Percentiles rank a stretch among this genome's conserved stretches.
Evolutionary conservation across 2,113 vertebrate genomes (phyloP).

Genomic region (Grallaria varia): DNA sequence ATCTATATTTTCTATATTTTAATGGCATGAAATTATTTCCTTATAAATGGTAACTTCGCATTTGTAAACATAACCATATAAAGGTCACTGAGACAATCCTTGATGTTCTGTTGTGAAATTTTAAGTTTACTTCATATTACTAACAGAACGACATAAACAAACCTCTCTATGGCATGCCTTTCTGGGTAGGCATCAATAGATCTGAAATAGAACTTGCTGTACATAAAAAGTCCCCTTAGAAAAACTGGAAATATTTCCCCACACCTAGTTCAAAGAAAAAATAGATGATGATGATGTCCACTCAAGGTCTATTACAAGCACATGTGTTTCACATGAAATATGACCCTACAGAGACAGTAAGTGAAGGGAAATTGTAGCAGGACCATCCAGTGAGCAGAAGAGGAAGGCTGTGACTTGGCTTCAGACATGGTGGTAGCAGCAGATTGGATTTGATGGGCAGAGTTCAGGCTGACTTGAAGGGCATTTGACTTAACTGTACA

Average conservation of each 20-base stretch:
- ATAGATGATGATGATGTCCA: neutral
- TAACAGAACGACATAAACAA: neutral
- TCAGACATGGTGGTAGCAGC: neutral
- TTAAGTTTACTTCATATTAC: rapidly evolving
- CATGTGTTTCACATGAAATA: neutral
- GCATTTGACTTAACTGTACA: neutral
- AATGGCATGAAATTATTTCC: neutral
- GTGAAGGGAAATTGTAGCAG: neutral
- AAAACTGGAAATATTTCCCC: neutral
- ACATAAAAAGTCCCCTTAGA: neutral
- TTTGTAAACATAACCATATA: neutral
- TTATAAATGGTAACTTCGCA: neutral
- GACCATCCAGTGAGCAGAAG: neutral
- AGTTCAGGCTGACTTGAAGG: neutral
- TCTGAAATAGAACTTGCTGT: neutral
- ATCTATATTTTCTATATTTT: neutral
- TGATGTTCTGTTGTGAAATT: neutral
- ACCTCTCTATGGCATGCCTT: neutral
- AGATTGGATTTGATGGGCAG: neutral
- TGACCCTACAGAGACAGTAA: neutral
- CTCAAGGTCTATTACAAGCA: neutral
- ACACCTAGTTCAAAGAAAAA: neutral
- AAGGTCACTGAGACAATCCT: neutral
- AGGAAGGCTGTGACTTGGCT: neutral
- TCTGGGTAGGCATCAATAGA: neutral